Percentiles rank a stretch among this genome's conserved stretches.
These are phyloP conservation scores for Saimiri boliviensis DNA, from an alignment of 2,113 vertebrate species.

Conservation along the genomic window DNA sequence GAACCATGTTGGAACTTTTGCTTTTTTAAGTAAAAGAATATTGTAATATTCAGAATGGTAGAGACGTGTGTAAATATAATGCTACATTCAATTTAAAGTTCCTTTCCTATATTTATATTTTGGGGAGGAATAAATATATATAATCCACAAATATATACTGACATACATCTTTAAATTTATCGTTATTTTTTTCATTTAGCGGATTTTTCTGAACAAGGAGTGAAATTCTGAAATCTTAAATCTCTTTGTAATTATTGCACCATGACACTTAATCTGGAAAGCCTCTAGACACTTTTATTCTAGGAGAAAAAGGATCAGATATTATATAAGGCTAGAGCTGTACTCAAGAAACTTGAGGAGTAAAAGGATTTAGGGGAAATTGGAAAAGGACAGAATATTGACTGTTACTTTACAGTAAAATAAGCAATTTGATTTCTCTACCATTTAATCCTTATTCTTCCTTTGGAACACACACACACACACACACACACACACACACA, in stretches of 20 bases:
- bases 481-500: neutral
- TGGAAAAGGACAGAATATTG: neutral
- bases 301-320: neutral
- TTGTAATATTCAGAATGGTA: neutral
- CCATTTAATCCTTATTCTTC: neutral
- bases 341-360: neutral
- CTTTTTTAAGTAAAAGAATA: slow-evolving; percentile 52
- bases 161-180: neutral
- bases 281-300: neutral
- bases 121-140: neutral
- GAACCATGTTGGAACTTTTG: neutral
- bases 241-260: neutral
- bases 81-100: neutral
- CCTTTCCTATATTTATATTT: neutral
- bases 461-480: neutral
- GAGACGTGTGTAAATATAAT: neutral
- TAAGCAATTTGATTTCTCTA: neutral
- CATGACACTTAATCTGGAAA: neutral
- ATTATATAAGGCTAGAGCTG: neutral
- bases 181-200: neutral
- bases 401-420: neutral
- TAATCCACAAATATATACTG: neutral
- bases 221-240: neutral
- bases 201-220: neutral
- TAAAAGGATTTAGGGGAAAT: neutral